These are phyloP conservation scores for Lysandra coridon DNA, from an alignment of 2,888 invertebrate species.

Conservation along the genomic window DNA sequence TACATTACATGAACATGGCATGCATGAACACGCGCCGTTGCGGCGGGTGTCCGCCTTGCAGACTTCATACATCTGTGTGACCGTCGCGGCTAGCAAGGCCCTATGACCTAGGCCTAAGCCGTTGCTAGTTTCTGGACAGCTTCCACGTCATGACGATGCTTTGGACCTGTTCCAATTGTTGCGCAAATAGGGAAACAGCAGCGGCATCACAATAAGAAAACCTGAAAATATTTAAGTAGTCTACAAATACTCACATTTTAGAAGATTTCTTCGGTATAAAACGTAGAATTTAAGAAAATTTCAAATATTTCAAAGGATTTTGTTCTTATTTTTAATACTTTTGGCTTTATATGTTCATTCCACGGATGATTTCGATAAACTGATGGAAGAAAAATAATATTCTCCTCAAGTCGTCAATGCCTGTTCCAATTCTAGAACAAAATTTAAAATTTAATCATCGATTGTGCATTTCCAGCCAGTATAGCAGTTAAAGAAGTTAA, in stretches of 20 bases:
- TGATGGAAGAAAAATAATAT: not conserved
- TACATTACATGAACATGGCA: too few relatives aligned
- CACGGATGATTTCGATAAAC: constrained; percentile 6
- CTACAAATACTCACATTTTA: not conserved
- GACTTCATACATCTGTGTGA: not conserved
- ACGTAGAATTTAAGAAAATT: constrained; percentile 26
- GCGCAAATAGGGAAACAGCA: not conserved
- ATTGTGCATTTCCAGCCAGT: not conserved
- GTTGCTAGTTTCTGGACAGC: not conserved
- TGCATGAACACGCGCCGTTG: too few relatives aligned
- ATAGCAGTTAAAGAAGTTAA: not conserved
- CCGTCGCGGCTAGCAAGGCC: not conserved
- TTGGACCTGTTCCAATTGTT: not conserved
- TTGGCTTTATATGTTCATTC: not conserved
- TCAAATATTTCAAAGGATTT: not conserved
- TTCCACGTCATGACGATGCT: not conserved
- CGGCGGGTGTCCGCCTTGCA: too few relatives aligned
- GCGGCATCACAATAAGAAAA: not conserved
- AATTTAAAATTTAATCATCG: not conserved
- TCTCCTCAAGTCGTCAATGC: not conserved
- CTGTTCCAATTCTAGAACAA: not conserved
- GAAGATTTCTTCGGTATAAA: not conserved
- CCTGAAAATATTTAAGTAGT: not conserved
- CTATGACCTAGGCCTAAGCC: not conserved
- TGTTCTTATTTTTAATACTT: not conserved